Evolutionary conservation across 2,797 vertebrate genomes (phyloP).

Genomic region (Lithobates pipiens): DNA sequence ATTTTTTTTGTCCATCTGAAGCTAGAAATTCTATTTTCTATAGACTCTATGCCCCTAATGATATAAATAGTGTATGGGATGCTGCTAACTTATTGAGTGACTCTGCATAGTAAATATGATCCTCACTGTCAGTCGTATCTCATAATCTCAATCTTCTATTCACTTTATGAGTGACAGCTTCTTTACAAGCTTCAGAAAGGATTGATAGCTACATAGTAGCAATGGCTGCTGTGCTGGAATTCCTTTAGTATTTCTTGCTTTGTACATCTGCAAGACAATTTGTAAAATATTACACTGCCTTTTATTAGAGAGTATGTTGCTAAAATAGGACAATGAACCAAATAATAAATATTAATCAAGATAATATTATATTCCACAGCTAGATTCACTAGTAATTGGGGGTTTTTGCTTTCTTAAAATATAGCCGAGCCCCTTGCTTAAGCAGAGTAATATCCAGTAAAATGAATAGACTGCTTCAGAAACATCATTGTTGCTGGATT

Average conservation of each 20-base stretch:
- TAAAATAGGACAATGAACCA: neutral
- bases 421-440: neutral
- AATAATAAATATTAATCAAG: neutral
- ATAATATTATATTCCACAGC: neutral
- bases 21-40: neutral
- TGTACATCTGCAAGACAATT: conserved; percentile 29
- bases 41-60: neutral
- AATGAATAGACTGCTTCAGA: neutral
- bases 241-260: conserved; percentile 16
- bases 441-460: neutral
- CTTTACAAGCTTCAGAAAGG: conserved; percentile 12
- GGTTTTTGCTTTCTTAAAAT: neutral
- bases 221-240: conserved; percentile 18
- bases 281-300: conserved; percentile 7
- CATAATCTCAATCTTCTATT: conserved; percentile 15
- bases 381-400: neutral
- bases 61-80: conserved; percentile 13
- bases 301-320: neutral
- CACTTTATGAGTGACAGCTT: conserved; percentile 32
- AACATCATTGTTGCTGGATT: neutral
- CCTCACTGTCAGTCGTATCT: neutral
- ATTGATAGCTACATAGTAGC: conserved; percentile 26
- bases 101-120: conserved; percentile 3
- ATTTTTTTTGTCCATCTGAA: neutral
- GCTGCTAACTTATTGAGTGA: conserved; percentile 22